These are phyloP conservation scores for Sciurus vulgaris DNA, from an alignment of 2,797 vertebrate genomes.

Conservation along the genomic window DNA sequence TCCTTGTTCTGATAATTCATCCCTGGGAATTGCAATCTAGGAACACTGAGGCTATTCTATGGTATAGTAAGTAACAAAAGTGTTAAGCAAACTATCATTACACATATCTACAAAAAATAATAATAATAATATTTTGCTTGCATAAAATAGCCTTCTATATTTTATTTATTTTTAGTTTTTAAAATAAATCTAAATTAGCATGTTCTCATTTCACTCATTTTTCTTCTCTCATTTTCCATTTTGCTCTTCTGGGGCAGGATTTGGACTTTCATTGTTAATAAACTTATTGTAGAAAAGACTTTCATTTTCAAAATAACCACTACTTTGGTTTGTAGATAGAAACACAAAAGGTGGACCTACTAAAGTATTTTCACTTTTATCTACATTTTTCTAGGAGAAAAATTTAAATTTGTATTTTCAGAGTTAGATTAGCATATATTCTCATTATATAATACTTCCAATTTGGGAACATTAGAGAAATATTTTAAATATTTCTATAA, in stretches of 20 bases:
- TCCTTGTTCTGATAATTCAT: slow-evolving; percentile 1
- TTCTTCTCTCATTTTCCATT: not conserved
- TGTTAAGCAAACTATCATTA: not conserved
- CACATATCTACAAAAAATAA: not conserved
- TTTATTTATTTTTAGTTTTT: slow-evolving; percentile 45
- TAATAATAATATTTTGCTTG: not conserved
- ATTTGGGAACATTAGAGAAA: not conserved
- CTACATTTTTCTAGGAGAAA: not conserved
- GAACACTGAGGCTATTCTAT: not conserved
- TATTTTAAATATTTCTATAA: slow-evolving; percentile 22
- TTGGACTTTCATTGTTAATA: slow-evolving; percentile 41
- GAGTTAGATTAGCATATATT: not conserved
- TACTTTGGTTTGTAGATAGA: not conserved
- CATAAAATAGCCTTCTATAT: not conserved
- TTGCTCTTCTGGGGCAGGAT: not conserved
- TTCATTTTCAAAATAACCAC: slow-evolving; percentile 60
- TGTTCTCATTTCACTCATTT: slow-evolving; percentile 8
- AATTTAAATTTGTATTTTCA: slow-evolving; percentile 34
- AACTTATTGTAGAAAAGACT: not conserved
- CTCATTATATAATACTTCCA: not conserved
- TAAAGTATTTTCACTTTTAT: slow-evolving; percentile 32
- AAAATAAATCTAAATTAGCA: slow-evolving; percentile 22
- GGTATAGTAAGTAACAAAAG: not conserved
- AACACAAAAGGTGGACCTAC: slow-evolving; percentile 10
- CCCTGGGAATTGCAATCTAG: not conserved